Evolutionary conservation across 2,113 vertebrate genomes (phyloP).

Genomic region (Ramphastos sulfuratus): DNA sequence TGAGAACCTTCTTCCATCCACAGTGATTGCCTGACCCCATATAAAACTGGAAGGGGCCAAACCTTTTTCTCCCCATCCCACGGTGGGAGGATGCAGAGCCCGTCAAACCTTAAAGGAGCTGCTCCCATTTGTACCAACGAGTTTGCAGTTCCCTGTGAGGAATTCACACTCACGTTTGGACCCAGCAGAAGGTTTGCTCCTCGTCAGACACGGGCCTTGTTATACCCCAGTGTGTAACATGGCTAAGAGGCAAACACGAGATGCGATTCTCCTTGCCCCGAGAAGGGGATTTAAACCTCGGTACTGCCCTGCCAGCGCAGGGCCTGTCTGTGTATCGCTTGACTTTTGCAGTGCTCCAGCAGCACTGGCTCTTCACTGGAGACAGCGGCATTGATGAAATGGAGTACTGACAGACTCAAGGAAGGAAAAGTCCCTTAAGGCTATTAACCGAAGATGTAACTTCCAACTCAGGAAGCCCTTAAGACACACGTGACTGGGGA

Average conservation of each 20-base stretch:
- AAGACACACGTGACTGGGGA: neutral
- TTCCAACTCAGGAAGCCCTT: neutral
- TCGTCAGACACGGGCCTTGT: neutral
- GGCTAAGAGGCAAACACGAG: neutral
- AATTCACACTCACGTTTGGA: neutral
- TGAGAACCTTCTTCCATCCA: conserved; percentile 55
- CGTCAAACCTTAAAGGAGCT: neutral
- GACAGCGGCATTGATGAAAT: neutral
- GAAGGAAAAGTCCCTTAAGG: neutral
- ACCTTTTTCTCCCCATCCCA: neutral
- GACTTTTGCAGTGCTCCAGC: neutral
- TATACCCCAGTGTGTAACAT: neutral
- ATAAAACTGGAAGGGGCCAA: conserved; percentile 59
- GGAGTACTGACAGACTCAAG: neutral
- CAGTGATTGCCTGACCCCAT: conserved; percentile 76
- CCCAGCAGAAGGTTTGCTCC: neutral
- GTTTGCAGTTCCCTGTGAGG: neutral
- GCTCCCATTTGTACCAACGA: neutral
- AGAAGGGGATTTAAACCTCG: neutral
- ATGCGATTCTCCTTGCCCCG: neutral
- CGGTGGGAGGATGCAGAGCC: neutral
- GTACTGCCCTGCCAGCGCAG: too few relatives aligned
- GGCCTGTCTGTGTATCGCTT: neutral
- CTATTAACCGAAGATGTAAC: neutral
- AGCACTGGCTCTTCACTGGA: neutral